Base-by-base conservation (phyloP, 2,113 vertebrate species). In the Eudyptes chrysolophus region DNA sequence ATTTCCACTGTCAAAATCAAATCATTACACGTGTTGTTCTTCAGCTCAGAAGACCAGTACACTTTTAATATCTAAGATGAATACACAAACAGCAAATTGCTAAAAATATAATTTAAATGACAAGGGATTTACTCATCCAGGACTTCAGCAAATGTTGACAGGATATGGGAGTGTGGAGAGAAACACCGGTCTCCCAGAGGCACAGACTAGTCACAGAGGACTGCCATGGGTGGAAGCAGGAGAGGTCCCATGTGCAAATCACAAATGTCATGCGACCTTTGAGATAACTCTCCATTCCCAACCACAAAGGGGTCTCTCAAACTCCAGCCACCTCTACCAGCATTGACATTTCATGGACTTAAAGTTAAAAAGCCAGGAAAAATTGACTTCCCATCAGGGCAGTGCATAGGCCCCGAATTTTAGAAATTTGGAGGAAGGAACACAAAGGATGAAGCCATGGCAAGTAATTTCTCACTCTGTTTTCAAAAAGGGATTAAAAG, bases 1-100 rank as follows among this genome's bases (percentile, higher is more conserved):
- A 99, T 94, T 62, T 88, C 98, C 49, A 99, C 98, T 0, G 77
- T 98, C 89, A 99, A 98, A 25, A 96, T 78, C 78, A 99, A 77
- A 42, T 98, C 46, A 1, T 71, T 36, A 78, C 98, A 99, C 0
- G 60, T 84, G 19, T 36, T 95, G 64, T 96, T 93, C 32, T 96
- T 92, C 38, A 97, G 87, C 36, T 98, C 98, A 82, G 98, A 54
- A 36, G 98, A 60, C 80, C 98, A 89, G 92, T 98, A 99, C 52
- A 97, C 89, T 72, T 98, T 99, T 42, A 97, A 65, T 80, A 98
- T 68, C 99, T 99, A 79, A n/a, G 58, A 88, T 34, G 80, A 95
- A 60, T 21, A 70, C 19, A 91, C 6, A 84, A 71, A 65, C 6
- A 77, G 4, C 11, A 62, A 79, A 16, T 1, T 20, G 62, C 10